Conservation (phyloP, 2,113 vertebrate genomes). For the Recurvirostra avosetta region DNA sequence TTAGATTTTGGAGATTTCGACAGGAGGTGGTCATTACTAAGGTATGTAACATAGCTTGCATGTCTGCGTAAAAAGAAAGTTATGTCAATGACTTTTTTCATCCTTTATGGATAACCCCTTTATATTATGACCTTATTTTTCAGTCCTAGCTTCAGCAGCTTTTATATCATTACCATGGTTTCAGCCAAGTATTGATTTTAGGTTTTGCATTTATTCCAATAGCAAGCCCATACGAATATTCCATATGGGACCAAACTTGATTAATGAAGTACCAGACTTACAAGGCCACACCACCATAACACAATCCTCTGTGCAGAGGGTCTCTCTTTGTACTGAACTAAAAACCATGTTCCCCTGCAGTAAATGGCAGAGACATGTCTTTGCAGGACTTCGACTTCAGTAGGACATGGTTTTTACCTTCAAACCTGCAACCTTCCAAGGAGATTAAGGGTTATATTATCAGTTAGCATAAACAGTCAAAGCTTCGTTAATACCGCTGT, state of each 20-base stretch:
- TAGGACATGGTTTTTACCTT: background rate
- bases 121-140: slow-evolving; percentile 39
- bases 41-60: slow-evolving; percentile 55
- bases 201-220: background rate
- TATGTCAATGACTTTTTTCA: slow-evolving; percentile 20
- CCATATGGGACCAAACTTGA: background rate
- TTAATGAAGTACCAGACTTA: background rate
- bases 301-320: background rate
- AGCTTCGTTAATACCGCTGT: background rate
- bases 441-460: background rate
- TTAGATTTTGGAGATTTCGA: slow-evolving; percentile 73
- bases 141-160: slow-evolving; percentile 33
- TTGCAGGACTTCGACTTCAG: background rate
- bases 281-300: background rate
- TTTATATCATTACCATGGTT: slow-evolving; percentile 19
- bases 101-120: slow-evolving; percentile 33
- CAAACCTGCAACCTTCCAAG: background rate
- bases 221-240: background rate
- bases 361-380: background rate
- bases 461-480: background rate
- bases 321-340: background rate
- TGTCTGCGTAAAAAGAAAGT: slow-evolving; percentile 5
- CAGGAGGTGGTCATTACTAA: slow-evolving; percentile 79
- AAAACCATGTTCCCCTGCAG: background rate
- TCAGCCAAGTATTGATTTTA: slow-evolving; percentile 5